Evolutionary conservation across 2,113 vertebrate species (phyloP).

Genomic region (Bubo blakistoni): DNA sequence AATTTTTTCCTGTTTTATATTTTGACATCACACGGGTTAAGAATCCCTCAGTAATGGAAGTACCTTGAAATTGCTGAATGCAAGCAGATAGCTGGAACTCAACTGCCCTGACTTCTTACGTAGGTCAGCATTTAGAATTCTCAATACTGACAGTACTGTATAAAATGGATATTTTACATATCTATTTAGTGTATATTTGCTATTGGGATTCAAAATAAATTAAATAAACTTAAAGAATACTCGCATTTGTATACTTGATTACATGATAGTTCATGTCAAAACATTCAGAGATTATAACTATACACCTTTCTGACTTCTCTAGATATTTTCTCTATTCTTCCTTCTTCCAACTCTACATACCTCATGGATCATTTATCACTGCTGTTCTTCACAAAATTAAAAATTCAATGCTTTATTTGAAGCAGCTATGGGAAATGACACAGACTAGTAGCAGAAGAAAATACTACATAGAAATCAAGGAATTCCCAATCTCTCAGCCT

Average conservation of each 20-base stretch:
- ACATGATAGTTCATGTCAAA: background rate
- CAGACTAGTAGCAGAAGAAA: background rate
- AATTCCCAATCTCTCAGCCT: background rate
- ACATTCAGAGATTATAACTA: background rate
- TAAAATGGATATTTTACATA: slow-evolving; percentile 36
- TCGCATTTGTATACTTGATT: background rate
- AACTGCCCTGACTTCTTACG: background rate
- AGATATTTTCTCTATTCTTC: background rate
- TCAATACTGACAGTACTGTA: slow-evolving; percentile 62
- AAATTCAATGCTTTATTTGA: background rate
- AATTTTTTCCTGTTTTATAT: background rate
- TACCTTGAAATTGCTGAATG: background rate
- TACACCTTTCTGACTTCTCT: background rate
- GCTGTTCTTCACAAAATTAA: background rate
- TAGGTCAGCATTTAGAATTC: slow-evolving; percentile 22
- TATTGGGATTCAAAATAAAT: slow-evolving; percentile 54
- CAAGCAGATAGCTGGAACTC: slow-evolving; percentile 45
- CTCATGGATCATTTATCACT: background rate
- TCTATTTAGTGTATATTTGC: slow-evolving; percentile 66
- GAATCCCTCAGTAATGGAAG: background rate
- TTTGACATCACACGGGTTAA: slow-evolving; percentile 26
- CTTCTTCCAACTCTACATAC: background rate
- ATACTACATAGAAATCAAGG: background rate
- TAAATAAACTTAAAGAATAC: slow-evolving; percentile 46
- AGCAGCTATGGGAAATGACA: background rate